phyloP scores from a whole-genome alignment of 1,140 invertebrate genomes.

The Aphis craccivora region DNA sequence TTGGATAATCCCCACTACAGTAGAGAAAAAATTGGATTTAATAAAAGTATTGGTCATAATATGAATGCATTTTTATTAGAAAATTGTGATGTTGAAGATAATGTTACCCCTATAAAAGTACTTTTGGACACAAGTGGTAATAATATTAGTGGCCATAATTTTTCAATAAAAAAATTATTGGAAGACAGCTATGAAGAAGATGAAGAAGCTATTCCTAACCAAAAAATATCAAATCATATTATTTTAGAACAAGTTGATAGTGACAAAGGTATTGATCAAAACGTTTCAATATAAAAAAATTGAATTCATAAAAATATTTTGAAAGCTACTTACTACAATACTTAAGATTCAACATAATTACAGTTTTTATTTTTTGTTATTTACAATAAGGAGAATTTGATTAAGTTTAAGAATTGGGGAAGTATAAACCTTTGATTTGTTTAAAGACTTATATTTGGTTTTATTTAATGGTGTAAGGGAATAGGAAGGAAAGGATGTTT shows the following conservation, averaged over 20 bases:
- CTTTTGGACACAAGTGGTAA: not conserved
- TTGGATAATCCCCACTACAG: not conserved
- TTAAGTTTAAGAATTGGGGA: not conserved
- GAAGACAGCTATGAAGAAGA: constrained; percentile 9
- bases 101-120: not conserved
- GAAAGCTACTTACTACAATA: not conserved
- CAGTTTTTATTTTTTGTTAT: not conserved
- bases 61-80: not conserved
- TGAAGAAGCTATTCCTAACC: not conserved
- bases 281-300: not conserved
- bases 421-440: not conserved
- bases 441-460: not conserved
- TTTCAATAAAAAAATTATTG: not conserved
- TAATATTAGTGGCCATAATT: not conserved
- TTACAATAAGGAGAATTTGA: not conserved
- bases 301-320: not conserved
- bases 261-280: not conserved
- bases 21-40: constrained; percentile 22
- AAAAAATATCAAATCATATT: not conserved
- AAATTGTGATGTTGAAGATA: constrained; percentile 16
- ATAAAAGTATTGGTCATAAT: not conserved
- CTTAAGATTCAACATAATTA: too few species aligned
- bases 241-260: not conserved
- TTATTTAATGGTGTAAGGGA: not conserved
- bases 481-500: not conserved